Evolutionary conservation across 2,113 vertebrate species (phyloP).

Genomic region (Rhegmatorhina hoffmannsi): DNA sequence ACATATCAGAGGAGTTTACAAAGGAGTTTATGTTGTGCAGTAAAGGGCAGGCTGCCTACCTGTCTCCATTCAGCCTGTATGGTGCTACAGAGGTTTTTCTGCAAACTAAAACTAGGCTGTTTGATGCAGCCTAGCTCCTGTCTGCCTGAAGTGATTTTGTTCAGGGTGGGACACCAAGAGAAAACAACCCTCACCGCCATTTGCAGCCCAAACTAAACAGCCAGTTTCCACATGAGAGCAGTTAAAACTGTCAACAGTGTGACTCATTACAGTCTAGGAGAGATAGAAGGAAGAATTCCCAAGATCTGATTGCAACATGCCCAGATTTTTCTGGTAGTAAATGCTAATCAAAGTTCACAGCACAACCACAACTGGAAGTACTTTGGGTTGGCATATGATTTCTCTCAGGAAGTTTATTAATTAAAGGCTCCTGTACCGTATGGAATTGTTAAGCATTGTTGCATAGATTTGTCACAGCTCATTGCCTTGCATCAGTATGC

Average conservation of each 20-base stretch:
- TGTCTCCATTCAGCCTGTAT: accelerated
- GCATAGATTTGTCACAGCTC: background rate
- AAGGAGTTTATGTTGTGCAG: background rate
- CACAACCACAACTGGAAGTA: background rate
- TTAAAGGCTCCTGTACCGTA: background rate
- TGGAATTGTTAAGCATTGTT: background rate
- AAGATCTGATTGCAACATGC: accelerated
- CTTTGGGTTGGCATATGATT: background rate
- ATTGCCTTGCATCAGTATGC: background rate
- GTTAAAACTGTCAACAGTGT: no score
- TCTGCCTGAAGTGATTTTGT: background rate
- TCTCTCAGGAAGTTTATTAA: background rate
- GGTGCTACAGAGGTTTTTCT: background rate
- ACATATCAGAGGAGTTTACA: background rate
- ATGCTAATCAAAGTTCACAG: background rate
- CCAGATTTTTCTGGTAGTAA: background rate
- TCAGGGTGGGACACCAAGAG: accelerated
- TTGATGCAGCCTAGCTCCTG: background rate
- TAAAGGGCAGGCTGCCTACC: background rate
- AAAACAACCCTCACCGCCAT: background rate
- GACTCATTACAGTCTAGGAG: background rate
- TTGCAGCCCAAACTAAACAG: background rate
- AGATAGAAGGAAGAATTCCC: background rate
- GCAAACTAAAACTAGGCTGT: background rate
- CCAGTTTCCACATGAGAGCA: accelerated